These are phyloP conservation scores for Ceratotherium simum DNA, from an alignment of 2,113 vertebrate genomes.

Conservation along the genomic window DNA sequence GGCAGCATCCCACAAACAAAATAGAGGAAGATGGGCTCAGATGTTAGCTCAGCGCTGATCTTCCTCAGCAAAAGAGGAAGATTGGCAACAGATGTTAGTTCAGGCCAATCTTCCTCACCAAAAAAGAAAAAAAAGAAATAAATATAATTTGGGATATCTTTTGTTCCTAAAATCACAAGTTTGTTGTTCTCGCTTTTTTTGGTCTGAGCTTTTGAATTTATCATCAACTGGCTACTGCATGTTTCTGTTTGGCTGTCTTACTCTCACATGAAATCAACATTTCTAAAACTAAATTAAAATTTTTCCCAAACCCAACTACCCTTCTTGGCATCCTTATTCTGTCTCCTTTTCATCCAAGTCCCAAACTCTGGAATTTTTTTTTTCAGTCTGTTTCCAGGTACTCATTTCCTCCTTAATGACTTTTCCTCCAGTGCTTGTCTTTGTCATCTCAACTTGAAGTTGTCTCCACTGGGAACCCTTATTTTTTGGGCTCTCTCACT, in stretches of 20 bases:
- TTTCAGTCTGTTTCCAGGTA: neutral
- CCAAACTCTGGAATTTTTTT: neutral
- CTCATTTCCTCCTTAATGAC: neutral
- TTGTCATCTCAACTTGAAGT: neutral
- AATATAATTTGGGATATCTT: neutral
- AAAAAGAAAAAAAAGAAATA: neutral
- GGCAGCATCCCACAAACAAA: too few species aligned
- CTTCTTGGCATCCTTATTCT: neutral
- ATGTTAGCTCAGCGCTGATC: too few species aligned
- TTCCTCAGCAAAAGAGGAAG: too few species aligned
- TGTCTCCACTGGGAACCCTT: neutral
- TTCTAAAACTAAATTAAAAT: slow-evolving; percentile 6
- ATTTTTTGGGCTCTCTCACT: neutral
- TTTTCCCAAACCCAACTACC: neutral
- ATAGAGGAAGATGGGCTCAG: too few species aligned
- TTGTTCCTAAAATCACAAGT: neutral
- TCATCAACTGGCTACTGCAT: neutral
- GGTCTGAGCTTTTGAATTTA: neutral
- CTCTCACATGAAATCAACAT: neutral
- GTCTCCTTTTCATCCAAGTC: neutral
- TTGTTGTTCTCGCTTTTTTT: neutral
- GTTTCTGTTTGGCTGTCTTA: neutral
- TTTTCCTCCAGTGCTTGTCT: neutral
- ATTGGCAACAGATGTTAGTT: too few species aligned
- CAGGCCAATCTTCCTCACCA: too few species aligned